These are phyloP conservation scores for Aptenodytes patagonicus DNA, from an alignment of 2,113 vertebrate genomes.

Conservation along the genomic window DNA sequence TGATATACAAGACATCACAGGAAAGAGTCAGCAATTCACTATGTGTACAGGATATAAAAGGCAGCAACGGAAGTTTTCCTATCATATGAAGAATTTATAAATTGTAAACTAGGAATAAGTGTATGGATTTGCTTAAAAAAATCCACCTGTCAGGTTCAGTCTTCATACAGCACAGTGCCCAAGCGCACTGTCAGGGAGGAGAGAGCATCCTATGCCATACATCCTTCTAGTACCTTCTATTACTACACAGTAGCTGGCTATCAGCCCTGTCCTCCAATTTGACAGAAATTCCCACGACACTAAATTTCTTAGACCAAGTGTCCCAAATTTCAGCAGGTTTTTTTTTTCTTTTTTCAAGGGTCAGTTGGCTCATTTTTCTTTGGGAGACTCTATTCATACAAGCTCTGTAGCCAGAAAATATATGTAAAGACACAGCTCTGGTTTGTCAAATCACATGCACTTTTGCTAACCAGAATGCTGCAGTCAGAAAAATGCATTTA, in stretches of 20 bases:
- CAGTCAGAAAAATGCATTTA: neutral
- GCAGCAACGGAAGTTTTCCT: neutral
- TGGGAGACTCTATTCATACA: neutral
- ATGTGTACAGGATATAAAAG: neutral
- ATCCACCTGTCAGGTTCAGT: neutral
- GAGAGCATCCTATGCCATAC: neutral
- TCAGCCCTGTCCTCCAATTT: neutral
- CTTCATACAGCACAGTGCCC: neutral
- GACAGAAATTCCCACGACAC: neutral
- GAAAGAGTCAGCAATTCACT: neutral
- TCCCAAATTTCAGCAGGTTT: neutral
- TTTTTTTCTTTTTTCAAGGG: neutral
- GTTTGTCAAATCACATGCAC: neutral
- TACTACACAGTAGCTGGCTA: neutral
- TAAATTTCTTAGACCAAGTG: neutral
- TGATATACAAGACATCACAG: neutral
- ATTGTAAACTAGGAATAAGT: neutral
- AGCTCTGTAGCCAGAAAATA: neutral
- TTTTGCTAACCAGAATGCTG: neutral
- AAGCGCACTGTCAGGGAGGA: neutral
- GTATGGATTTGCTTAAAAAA: neutral
- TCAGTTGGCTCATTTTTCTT: neutral
- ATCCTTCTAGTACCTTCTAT: neutral
- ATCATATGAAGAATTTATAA: neutral
- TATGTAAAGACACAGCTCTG: neutral